Conservation (phyloP, 2,113 vertebrate genomes). For the Phoenicopterus ruber region DNA sequence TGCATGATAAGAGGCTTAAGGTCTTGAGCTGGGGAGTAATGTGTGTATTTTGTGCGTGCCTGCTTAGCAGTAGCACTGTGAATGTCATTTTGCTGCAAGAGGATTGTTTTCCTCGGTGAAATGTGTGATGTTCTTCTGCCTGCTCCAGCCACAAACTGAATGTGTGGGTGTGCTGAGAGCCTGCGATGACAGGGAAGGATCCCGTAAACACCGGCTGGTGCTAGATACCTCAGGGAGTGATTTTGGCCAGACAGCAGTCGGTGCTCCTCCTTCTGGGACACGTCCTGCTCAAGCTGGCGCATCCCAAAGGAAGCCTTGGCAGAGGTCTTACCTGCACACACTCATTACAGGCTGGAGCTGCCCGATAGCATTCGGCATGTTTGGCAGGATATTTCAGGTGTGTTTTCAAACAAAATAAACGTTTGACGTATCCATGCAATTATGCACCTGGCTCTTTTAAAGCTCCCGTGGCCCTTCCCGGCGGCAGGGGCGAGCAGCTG, state of each 20-base stretch:
- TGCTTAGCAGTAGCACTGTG: not conserved
- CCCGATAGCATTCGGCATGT: not conserved
- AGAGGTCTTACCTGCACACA: not conserved
- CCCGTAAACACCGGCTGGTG: not conserved
- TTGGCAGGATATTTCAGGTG: not conserved
- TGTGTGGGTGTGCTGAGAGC: not conserved
- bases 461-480: not conserved
- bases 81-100: not conserved
- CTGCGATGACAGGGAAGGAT: not conserved
- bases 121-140: not conserved
- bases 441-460: not conserved
- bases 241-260: not conserved
- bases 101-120: not conserved
- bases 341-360: not conserved
- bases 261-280: not conserved
- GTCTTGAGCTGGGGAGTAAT: not conserved
- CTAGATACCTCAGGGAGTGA: not conserved
- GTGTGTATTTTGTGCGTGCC: not conserved
- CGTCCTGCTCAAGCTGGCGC: no score
- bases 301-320: not conserved
- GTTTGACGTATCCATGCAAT: not conserved
- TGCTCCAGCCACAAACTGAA: not conserved
- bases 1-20: constrained; percentile 27
- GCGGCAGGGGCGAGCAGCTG: not conserved
- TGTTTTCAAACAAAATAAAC: not conserved